phyloP scores from a whole-genome alignment of 1,140 invertebrate species.

The Saxidomus purpurata region DNA sequence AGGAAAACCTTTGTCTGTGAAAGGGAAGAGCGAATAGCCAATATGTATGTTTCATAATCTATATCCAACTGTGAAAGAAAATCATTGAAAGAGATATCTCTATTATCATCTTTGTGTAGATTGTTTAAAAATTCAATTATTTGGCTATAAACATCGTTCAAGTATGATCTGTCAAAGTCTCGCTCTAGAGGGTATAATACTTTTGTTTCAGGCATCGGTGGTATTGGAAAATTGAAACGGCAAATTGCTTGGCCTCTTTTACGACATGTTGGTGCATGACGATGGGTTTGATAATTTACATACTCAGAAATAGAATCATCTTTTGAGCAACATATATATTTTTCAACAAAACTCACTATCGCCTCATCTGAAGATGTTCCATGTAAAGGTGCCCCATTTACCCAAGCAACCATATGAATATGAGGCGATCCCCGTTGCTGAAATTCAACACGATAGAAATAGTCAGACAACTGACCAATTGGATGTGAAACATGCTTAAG shows the following conservation, averaged over 20 bases:
- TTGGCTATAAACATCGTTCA: no score
- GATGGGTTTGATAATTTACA: slow-evolving; percentile 46
- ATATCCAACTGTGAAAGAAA: no score
- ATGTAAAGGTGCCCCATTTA: slow-evolving; percentile 78
- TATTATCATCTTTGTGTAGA: no score
- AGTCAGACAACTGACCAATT: slow-evolving; percentile 70
- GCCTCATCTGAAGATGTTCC: neutral
- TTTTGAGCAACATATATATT: neutral
- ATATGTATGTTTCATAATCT: no score
- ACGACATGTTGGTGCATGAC: slow-evolving; percentile 54
- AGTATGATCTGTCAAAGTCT: no score
- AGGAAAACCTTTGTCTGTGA: no score
- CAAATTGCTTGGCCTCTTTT: slow-evolving; percentile 37
- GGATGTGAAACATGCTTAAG: no score
- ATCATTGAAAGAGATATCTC: no score
- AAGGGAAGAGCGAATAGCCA: no score
- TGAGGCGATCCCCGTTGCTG: slow-evolving; percentile 86
- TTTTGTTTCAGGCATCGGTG: slow-evolving; percentile 54
- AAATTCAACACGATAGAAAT: slow-evolving; percentile 86
- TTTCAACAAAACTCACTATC: neutral
- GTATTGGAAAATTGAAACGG: slow-evolving; percentile 62
- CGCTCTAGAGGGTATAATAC: slow-evolving; percentile 57
- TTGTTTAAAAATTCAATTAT: no score
- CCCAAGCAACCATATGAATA: slow-evolving; percentile 84
- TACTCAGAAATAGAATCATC: neutral